Evolutionary conservation across 2,113 vertebrate species (phyloP).

Genomic region (Petroica traversi): DNA sequence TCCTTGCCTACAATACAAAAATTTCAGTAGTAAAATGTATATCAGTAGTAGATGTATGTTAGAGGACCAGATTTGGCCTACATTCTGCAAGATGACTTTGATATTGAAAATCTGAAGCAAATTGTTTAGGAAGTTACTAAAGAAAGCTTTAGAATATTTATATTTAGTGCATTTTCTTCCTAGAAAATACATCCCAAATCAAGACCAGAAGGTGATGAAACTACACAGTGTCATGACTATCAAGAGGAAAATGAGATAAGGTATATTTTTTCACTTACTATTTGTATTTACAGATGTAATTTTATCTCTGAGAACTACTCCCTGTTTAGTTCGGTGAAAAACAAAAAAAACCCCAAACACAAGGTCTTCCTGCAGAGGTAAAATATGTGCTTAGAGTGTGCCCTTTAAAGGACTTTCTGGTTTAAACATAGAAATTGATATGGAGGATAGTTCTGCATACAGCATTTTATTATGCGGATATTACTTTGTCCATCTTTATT

Average conservation of each 20-base stretch:
- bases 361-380: not conserved
- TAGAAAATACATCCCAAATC: constrained; percentile 76
- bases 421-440: not conserved
- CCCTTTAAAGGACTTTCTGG: not conserved
- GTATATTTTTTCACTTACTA: constrained; percentile 55
- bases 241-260: constrained; percentile 82
- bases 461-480: not conserved
- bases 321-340: not conserved
- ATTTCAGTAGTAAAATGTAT: not conserved
- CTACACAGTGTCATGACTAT: constrained; percentile 62
- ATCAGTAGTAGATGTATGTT: not conserved
- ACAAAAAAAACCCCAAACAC: not conserved
- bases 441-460: not conserved
- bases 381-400: not conserved
- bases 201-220: constrained; percentile 67
- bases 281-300: not conserved
- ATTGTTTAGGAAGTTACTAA: not conserved
- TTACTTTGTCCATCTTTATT: not conserved
- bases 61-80: not conserved
- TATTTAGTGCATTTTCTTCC: constrained; percentile 32
- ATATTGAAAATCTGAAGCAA: not conserved
- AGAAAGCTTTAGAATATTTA: not conserved
- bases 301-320: not conserved
- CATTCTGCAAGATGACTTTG: not conserved
- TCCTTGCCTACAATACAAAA: not conserved